These are phyloP conservation scores for Sinopyrophorus schimmeli DNA, from an alignment of 2,888 invertebrate species.

Conservation along the genomic window DNA sequence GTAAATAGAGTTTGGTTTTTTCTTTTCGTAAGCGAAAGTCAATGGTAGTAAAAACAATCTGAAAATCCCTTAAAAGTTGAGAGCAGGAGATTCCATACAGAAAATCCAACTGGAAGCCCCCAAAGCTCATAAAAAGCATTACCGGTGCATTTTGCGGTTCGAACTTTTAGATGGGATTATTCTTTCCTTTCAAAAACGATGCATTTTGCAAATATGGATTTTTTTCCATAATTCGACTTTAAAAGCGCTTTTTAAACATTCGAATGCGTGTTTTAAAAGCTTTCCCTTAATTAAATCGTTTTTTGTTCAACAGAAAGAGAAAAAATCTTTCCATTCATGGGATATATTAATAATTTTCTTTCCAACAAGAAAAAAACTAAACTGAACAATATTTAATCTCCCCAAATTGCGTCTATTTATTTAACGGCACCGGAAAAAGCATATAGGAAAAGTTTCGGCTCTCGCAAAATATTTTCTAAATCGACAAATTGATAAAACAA, in stretches of 20 bases:
- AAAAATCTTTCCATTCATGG: too few species aligned
- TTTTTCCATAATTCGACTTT: conserved; percentile 4
- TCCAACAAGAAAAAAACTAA: too few species aligned
- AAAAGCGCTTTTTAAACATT: too few species aligned
- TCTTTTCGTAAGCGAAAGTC: conserved; percentile 26
- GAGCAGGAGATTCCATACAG: conserved; percentile 28
- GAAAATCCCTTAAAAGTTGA: conserved; percentile 25
- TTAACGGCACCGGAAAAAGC: neutral
- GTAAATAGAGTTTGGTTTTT: too few species aligned
- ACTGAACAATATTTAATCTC: neutral
- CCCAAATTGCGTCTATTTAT: neutral
- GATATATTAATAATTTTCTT: too few species aligned
- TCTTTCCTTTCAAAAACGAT: conserved; percentile 3
- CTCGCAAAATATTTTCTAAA: conserved; percentile 19
- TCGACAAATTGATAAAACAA: conserved; percentile 32
- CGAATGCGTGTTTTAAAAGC: too few species aligned
- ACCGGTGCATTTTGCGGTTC: conserved; percentile 27
- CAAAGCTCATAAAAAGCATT: conserved; percentile 30
- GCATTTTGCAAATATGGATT: conserved; percentile 15
- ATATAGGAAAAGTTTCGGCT: conserved; percentile 10
- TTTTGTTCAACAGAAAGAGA: too few species aligned
- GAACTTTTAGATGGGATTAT: conserved; percentile 26
- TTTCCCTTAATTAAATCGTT: too few species aligned
- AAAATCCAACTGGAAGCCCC: conserved; percentile 26
- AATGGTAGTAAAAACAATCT: conserved; percentile 30